Evolutionary conservation across 2,113 vertebrate species (phyloP).

Genomic region (Engystomops pustulosus): DNA sequence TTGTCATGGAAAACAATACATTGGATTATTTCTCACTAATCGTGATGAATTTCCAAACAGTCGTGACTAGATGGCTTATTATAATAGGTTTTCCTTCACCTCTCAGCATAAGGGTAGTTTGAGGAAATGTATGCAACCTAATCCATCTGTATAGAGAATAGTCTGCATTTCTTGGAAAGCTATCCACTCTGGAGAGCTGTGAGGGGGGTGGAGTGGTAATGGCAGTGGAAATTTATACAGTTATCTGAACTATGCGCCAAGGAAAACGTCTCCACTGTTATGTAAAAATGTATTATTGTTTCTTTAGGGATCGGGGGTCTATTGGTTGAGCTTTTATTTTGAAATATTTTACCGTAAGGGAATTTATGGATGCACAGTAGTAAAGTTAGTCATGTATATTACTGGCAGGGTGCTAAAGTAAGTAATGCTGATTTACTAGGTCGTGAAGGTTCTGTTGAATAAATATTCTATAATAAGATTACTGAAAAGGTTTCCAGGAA

Average conservation of each 20-base stretch:
- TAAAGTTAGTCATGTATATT: background rate
- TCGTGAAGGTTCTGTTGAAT: background rate
- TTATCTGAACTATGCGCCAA: constrained; percentile 2
- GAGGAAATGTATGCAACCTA: background rate
- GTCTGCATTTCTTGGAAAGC: constrained; percentile 31
- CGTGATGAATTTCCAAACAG: background rate
- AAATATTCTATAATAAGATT: background rate
- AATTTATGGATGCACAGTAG: background rate
- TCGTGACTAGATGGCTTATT: background rate
- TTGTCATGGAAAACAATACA: background rate
- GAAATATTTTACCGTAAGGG: background rate
- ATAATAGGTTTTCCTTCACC: constrained; percentile 27
- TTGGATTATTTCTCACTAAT: constrained; percentile 13
- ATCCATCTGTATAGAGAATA: constrained; percentile 2
- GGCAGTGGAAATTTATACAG: constrained; percentile 15
- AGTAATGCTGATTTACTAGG: background rate
- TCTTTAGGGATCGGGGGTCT: background rate
- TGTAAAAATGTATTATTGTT: background rate
- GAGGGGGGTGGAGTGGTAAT: background rate
- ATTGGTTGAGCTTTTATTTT: background rate
- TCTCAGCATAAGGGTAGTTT: background rate
- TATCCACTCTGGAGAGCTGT: constrained; percentile 17
- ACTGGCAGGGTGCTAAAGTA: background rate
- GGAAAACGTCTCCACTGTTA: constrained; percentile 3
- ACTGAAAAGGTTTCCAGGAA: background rate